Percentiles rank a stretch among this genome's conserved stretches.
Conservation (phyloP, 2,888 invertebrate genomes). For the Erebia palarica region DNA sequence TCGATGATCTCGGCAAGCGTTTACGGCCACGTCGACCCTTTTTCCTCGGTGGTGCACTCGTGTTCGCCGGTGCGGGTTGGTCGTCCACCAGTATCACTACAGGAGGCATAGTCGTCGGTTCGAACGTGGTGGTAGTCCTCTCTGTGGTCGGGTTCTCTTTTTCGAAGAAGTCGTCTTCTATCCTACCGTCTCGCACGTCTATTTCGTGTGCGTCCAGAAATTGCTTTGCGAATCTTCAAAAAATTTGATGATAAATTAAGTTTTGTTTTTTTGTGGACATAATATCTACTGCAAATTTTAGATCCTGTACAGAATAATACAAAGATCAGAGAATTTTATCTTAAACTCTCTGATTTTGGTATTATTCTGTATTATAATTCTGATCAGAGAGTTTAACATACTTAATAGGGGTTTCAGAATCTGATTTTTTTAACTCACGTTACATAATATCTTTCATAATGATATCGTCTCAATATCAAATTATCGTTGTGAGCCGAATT, state of each 20-base stretch:
- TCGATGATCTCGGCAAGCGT: conserved; percentile 68
- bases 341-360: no score
- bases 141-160: conserved; percentile 64
- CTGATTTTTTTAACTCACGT: no score
- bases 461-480: no score
- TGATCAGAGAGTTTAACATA: no score
- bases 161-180: conserved; percentile 61
- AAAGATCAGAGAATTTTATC: no score
- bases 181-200: conserved; percentile 70
- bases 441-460: no score
- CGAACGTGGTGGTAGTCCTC: conserved; percentile 54
- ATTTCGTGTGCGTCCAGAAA: conserved; percentile 86
- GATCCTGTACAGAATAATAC: no score
- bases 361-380: no score
- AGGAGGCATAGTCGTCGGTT: conserved; percentile 64
- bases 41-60: conserved; percentile 57
- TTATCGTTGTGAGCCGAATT: no score
- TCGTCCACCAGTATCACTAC: conserved; percentile 75
- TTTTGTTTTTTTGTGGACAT: no score
- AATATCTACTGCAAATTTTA: no score
- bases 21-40: conserved; percentile 66
- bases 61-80: conserved; percentile 69
- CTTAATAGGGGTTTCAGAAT: no score
- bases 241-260: background rate
- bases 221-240: conserved; percentile 84